Base-by-base conservation (phyloP, 2,888 invertebrate genomes). In the Venusia cambrica region DNA sequence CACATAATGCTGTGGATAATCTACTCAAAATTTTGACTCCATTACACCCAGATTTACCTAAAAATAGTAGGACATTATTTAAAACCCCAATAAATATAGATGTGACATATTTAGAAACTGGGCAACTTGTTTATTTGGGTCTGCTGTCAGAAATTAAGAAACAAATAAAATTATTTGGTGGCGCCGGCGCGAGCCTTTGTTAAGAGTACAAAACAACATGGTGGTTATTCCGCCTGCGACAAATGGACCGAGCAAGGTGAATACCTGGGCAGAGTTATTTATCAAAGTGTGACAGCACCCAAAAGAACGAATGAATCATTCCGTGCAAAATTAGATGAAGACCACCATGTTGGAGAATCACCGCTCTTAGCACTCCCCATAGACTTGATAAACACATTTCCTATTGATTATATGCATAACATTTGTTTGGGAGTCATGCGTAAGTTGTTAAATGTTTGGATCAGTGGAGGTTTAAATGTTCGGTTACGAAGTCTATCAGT, bases 161-260 rank as follows among this genome's bases (percentile, higher is more conserved):
- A n/a, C n/a, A n/a, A n/a, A n/a, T n/a, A n/a, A n/a, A n/a, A n/a
- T n/a, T n/a, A n/a, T n/a, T n/a, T n/a, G n/a, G n/a, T n/a, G n/a
- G 35, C 35, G n/a, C 35, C 28, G 18, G 35, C 35, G 5, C 15
- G 28, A 17, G 19, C 35, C 4, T 22, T 28, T 16, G 13, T 35
- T 3, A 35, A 35, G 10, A 18, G 34, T 18, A 28, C 28, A n/a
- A 35, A 35, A 22, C 17, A 21, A 16, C 21, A 35, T 22, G 28
- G 35, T 35, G 35, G 28, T 3, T 34, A 28, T 19, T 34, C 34
- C 6, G 34, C 34, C 14, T 38, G 32, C 13, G 38, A 38, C 7
- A 38, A 32, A 20, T 38, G 38, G 31, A 14, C 26, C 1, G 32
- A 32, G 10, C 4, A 26, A 10, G 38, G 38, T 5, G 27, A 38